Evolutionary conservation across 2,888 invertebrate species (phyloP).

Genomic region (Brachyptera putata): DNA sequence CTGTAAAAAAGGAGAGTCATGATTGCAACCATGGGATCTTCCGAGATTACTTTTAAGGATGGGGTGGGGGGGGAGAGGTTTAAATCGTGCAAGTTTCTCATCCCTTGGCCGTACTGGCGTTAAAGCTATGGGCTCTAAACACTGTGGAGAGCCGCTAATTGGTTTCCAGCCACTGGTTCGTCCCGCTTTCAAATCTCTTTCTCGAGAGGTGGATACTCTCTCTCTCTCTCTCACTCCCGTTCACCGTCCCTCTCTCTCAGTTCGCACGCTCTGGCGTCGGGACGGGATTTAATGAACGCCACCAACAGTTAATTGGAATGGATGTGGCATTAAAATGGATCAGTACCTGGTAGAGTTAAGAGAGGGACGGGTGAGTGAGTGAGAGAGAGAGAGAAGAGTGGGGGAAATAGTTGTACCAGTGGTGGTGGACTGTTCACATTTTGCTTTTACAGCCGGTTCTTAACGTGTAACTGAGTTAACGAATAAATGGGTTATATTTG

Average conservation of each 20-base stretch:
- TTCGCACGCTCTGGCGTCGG: constrained; percentile 19
- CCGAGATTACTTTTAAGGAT: too few relatives aligned
- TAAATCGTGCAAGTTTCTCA: too few relatives aligned
- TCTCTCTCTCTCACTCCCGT: not conserved
- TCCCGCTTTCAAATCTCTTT: not conserved
- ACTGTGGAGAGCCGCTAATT: constrained; percentile 7
- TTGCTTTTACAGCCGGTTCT: too few relatives aligned
- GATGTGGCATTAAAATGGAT: constrained; percentile 40
- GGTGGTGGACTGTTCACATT: too few relatives aligned
- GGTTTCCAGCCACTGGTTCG: constrained; percentile 16
- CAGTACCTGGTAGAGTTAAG: constrained; percentile 35
- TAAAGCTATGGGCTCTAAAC: constrained; percentile 12
- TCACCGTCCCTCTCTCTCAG: not conserved
- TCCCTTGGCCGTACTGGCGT: too few relatives aligned
- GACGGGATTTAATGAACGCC: constrained; percentile 39
- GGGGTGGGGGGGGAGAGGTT: too few relatives aligned
- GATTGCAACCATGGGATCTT: too few relatives aligned
- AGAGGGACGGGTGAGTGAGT: not conserved
- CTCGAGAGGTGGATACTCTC: not conserved
- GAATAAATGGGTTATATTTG: too few relatives aligned
- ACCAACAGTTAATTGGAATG: constrained; percentile 39
- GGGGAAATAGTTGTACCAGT: not conserved
- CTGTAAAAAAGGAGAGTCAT: too few relatives aligned
- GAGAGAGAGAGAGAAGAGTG: not conserved
- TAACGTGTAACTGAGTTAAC: too few relatives aligned